Percentiles rank a stretch among this genome's conserved stretches.
Evolutionary conservation across 2,888 invertebrate species (phyloP).

Genomic region (Phaedon cochleariae): DNA sequence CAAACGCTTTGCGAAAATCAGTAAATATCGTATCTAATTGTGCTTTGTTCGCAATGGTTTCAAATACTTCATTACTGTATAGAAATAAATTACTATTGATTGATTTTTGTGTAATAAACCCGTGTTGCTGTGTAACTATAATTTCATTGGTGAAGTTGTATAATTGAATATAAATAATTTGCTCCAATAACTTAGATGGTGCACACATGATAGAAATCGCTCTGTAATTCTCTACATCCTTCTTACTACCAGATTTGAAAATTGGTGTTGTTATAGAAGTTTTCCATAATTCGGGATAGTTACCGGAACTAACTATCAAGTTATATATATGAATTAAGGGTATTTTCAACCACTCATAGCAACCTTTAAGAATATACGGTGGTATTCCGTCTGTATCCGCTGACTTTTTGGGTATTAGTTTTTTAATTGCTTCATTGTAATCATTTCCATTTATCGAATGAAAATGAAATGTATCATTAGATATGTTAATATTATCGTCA

Average conservation of each 20-base stretch:
- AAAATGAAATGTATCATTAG: background rate
- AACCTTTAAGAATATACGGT: background rate
- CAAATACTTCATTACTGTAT: background rate
- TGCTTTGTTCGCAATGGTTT: background rate
- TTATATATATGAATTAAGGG: slow-evolving; percentile 4
- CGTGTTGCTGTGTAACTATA: background rate
- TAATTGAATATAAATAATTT: background rate
- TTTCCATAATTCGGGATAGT: background rate
- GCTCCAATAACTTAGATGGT: too few relatives aligned
- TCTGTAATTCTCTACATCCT: background rate
- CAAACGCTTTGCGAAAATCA: background rate
- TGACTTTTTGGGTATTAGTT: background rate
- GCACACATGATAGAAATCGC: slow-evolving; percentile 2
- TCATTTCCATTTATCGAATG: background rate
- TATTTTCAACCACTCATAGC: background rate
- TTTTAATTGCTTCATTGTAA: background rate
- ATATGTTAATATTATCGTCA: background rate
- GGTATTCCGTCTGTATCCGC: background rate
- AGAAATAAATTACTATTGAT: slow-evolving; percentile 1
- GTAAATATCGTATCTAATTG: background rate
- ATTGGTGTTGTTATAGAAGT: background rate
- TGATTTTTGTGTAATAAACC: background rate
- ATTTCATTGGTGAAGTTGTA: background rate
- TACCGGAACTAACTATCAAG: background rate
- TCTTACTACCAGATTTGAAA: background rate